Base-by-base conservation (phyloP, 64 coral and sea anemone species). In the Actinia equina region DNA sequence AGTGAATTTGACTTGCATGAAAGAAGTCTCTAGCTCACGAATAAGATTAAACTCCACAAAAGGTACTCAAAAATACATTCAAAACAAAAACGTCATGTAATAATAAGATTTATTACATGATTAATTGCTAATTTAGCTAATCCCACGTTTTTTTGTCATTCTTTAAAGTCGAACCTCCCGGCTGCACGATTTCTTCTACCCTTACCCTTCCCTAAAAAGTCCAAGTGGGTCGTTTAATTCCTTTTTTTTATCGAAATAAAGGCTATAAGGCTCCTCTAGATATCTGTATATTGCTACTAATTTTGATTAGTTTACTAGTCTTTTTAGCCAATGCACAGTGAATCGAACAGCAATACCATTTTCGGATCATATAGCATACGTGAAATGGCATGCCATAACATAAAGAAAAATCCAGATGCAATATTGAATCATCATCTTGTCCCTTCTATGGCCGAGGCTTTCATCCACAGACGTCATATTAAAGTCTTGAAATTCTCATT, bases 401-500 rank as follows among this genome's bases (percentile, higher is more conserved):
- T 22, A 81, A 6, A 81, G 78, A 81, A 81, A 18, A 81, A 81
- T 81, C 78, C 17, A 81, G 78, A 81, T 81, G 2, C 43, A 81
- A 81, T 81, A 81, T 81, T 81, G 6, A 52, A 17, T 51, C 78
- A n/a, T 19, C 2, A 16, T 52, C 44, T 49, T 81, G 78, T 81
- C 78, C 69, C 26, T 81, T 86, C 20, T 86, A 86, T 86, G 84
- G 62, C 43, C 43, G 61, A 64, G 52, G 19, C 70, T 65, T 70
- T 19, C 59, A 30, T 86, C 59, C 56, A 41, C 42, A 59, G 84
- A 86, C 59, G 59, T 86, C 84, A 86, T 65, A 61, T 83, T 83
- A 15, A 15, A 25, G 22, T 13, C 81, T 83, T 26, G 42, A 57
- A 57, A 83, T 44, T 58, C 54, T 74, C 69, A 74, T 74, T 74